These are phyloP conservation scores for Spodoptera frugiperda DNA, from an alignment of 1,140 invertebrate genomes.

Conservation along the genomic window DNA sequence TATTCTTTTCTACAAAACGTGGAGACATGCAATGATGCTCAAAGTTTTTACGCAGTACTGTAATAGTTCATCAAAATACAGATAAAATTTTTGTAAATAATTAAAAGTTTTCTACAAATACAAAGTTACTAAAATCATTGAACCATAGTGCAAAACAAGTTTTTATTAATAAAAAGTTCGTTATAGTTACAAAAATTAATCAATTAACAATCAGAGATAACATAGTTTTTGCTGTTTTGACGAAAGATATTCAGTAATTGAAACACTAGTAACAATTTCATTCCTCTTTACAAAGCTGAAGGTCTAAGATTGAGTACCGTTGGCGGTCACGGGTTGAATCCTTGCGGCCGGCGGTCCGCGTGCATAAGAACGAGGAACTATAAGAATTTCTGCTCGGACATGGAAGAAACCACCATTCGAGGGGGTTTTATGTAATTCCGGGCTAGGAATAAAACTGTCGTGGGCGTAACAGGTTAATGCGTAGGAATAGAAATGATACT, in stretches of 20 bases:
- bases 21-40: constrained; percentile 2
- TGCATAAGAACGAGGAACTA: constrained; percentile 16
- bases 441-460: constrained; percentile 21
- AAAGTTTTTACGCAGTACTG: neutral
- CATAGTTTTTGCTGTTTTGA: neutral
- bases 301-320: constrained; percentile 1
- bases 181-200: neutral
- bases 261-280: too few species aligned
- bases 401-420: constrained; percentile 25
- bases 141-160: too few species aligned
- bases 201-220: neutral
- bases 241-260: too few species aligned
- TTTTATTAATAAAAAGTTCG: neutral
- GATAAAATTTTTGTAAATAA: too few species aligned
- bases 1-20: constrained; percentile 28
- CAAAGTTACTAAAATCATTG: too few species aligned
- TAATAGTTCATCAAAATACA: too few species aligned
- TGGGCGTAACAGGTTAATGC: constrained; percentile 18
- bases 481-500: neutral
- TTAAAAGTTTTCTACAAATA: too few species aligned
- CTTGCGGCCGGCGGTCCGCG: constrained; percentile 1
- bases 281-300: neutral
- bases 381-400: constrained; percentile 32
- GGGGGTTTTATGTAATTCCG: constrained; percentile 30
- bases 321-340: neutral